These are phyloP conservation scores for Melanostoma scalare DNA, from an alignment of 2,888 invertebrate species.

Conservation along the genomic window DNA sequence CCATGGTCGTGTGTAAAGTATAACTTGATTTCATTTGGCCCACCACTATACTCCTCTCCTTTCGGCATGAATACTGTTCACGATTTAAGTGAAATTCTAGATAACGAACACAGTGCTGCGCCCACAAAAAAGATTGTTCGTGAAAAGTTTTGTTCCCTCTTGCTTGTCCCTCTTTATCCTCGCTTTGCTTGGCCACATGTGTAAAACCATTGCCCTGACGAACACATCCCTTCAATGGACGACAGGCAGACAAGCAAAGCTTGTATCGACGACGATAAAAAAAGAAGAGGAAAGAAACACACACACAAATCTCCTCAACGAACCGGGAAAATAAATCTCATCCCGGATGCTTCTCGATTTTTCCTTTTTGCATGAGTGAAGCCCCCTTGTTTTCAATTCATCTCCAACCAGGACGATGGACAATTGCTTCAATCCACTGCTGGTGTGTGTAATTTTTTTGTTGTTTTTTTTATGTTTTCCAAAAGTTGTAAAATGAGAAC, in stretches of 20 bases:
- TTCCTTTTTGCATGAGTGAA: conserved; percentile 36
- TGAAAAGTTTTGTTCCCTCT: conserved; percentile 37
- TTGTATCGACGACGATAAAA: conserved; percentile 47
- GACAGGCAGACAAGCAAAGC: conserved; percentile 45
- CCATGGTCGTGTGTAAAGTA: conserved; percentile 40
- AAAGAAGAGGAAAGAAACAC: background rate
- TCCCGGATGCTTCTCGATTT: conserved; percentile 52
- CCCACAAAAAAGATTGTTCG: conserved; percentile 63
- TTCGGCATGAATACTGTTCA: conserved; percentile 53
- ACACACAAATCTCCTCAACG: conserved; percentile 17
- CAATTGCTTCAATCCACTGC: conserved; percentile 29
- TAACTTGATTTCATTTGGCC: conserved; percentile 46
- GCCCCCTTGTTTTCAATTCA: conserved; percentile 51
- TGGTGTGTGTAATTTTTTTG: conserved; percentile 12
- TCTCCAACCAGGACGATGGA: conserved; percentile 40
- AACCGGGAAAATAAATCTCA: conserved; percentile 53
- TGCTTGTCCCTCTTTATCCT: background rate
- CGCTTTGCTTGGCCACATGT: conserved; percentile 24
- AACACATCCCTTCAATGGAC: conserved; percentile 40
- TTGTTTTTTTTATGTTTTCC: background rate
- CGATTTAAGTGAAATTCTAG: conserved; percentile 70
- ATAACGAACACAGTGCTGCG: conserved; percentile 59
- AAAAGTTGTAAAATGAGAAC: conserved; percentile 64
- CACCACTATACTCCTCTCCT: conserved; percentile 10
- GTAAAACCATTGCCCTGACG: conserved; percentile 33